Percentiles rank a stretch among this genome's conserved stretches.
phyloP scores from a whole-genome alignment of 2,113 vertebrate genomes.

The Uropsilus gracilis region DNA sequence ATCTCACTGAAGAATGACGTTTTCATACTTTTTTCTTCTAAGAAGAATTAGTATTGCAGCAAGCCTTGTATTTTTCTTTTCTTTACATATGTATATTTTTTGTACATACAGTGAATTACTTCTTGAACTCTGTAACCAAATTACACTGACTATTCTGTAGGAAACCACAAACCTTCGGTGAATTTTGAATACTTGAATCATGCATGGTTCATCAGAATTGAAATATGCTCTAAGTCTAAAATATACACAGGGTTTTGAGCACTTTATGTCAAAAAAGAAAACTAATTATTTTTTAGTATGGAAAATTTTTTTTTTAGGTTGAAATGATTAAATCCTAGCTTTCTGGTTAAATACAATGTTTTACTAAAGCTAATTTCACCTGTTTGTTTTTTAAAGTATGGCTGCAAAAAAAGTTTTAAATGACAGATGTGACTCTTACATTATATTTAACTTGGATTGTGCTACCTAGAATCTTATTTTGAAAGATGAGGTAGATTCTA shows the following conservation, averaged over 20 bases:
- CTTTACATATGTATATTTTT: not conserved
- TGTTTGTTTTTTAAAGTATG: not conserved
- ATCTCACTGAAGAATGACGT: not conserved
- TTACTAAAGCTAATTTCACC: slow-evolving; percentile 20
- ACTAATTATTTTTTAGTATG: not conserved
- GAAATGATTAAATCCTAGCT: slow-evolving; percentile 35
- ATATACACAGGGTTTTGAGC: not conserved
- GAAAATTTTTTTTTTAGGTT: not conserved
- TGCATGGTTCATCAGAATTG: not conserved
- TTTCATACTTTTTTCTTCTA: not conserved
- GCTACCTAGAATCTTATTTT: not conserved
- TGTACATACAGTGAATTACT: not conserved
- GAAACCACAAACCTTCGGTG: not conserved
- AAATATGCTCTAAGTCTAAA: not conserved
- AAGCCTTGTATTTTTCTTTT: not conserved
- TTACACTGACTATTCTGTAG: not conserved
- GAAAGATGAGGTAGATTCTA: not conserved
- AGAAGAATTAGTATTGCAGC: not conserved
- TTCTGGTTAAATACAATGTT: slow-evolving; percentile 6
- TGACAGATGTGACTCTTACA: not conserved
- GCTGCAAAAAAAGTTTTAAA: not conserved
- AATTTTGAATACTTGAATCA: not conserved
- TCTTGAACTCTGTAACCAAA: not conserved
- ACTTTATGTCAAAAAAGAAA: not conserved
- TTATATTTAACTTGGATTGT: not conserved